Percentiles rank a stretch among this genome's conserved stretches.
Evolutionary conservation across 23 tunicate genomes (phyloP).

Genomic region (Phallusia fumigata): DNA sequence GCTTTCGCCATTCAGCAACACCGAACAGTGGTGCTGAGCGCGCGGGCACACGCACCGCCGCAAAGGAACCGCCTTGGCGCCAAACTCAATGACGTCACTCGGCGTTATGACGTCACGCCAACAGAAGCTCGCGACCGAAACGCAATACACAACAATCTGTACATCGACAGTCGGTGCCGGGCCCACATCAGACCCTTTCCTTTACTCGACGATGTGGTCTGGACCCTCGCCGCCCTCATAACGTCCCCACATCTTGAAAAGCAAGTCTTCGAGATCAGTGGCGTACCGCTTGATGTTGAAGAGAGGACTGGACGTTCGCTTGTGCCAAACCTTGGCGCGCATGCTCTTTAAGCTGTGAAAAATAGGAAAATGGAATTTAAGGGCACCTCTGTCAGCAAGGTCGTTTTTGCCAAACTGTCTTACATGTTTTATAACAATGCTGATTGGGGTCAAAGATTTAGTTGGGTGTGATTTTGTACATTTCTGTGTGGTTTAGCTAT

Average conservation of each 20-base stretch:
- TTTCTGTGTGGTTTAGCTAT: too few species aligned
- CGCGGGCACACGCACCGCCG: too few species aligned
- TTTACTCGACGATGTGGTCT: conserved; percentile 62
- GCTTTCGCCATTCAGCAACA: too few species aligned
- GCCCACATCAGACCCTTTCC: not conserved
- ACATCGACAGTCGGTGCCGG: not conserved
- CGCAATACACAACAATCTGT: not conserved
- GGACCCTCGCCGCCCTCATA: conserved; percentile 72
- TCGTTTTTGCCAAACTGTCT: too few species aligned
- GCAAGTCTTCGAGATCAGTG: conserved; percentile 65
- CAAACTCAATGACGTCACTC: not conserved
- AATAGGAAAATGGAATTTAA: not conserved
- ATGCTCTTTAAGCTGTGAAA: conserved; percentile 67
- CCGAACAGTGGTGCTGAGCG: too few species aligned
- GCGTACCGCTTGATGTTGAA: conserved; percentile 81
- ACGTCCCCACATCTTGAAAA: conserved; percentile 78
- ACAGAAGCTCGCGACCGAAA: not conserved
- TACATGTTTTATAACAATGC: too few species aligned
- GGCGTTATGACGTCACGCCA: conserved; percentile 10
- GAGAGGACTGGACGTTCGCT: conserved; percentile 68
- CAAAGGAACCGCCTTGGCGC: not conserved
- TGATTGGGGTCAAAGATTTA: too few species aligned
- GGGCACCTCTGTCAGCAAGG: too few species aligned
- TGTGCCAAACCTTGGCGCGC: conserved; percentile 92
- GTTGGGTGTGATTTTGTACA: too few species aligned